Base-by-base conservation (phyloP, 2,888 invertebrate species). In the Rhamnusium bicolor region DNA sequence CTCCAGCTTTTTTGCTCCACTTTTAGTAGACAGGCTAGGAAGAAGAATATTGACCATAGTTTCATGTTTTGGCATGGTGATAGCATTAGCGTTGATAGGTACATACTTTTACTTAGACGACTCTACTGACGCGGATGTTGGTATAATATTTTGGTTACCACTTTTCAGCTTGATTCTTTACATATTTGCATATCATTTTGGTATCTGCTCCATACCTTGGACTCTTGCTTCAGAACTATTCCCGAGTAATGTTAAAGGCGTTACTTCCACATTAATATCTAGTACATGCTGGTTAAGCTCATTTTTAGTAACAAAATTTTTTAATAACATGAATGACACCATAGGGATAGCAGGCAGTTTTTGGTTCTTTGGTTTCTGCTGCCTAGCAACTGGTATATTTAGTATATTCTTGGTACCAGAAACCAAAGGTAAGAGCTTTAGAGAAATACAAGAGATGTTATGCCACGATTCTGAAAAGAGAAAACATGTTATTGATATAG, bases 161-260 rank as follows among this genome's bases (percentile, higher is more conserved):
- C 90, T 96, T 8, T 85, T 92, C 5, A 92, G 94, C 0, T 87
- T 96, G 56, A 90, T 95, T 0, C 81, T 93, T 14, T 96, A 93
- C 88, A 94, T 95, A 74, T 89, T 93, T 63, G 91, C 93, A 0
- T 85, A 79, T 75, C 40, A 84, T 90, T 73, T 81, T n/a, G 91
- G 92, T 0, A 92, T 94, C 67, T 95, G 97, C 1, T 94, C 95
- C 0, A 87, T 95, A 29, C 94, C 95, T 0, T 95, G 95, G 65
- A 93, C 94, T 0, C 92, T 95, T 32, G 91, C 94, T 90, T 93
- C 94, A 0, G 95, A 96, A 86, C 91, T 95, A 87, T 93, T 96
- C 86, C 92, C 96, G 24, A 88, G 92, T 0, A 93, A 94, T 78
- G 93, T 95, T 0, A 94, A 94, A 86, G 91, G 93, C 0, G 89